Base-by-base conservation (phyloP, 2,888 invertebrate genomes). In the Cosmia trapezina region DNA sequence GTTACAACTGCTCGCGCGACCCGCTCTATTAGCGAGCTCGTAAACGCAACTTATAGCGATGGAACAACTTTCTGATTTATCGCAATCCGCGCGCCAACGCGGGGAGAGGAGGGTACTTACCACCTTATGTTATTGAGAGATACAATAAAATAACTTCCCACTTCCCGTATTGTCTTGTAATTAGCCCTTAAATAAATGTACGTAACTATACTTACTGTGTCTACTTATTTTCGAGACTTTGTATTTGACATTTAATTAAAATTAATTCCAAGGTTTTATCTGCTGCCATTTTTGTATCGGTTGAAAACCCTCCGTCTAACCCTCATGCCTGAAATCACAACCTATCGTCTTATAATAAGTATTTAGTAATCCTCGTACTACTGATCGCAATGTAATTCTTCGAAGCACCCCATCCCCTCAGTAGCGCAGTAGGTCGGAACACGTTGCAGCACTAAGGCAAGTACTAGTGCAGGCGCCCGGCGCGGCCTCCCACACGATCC, bases 61-160 rank as follows among this genome's bases (percentile, higher is more conserved):
- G 86, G 88, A 83, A 81, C 86, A 91, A 91, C 89, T 92, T 92
- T 91, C 87, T 91, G 90, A 91, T 92, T 91, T 92, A 74, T 59
- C 67, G 28, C 53, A 6, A 12, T 2, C 41, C 56, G 41, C 47
- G 5, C 70, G 54, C 67, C 83, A 79, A 74, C 81, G 66, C 6
- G 53, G 28, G n/a, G 12, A 17, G 78, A 60, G 70, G 33, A 19
- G 62, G 41, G 68, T 1, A 49, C 37, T 28, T 43, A 43, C 43
- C 33, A n/a, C 17, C n/a, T 61, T 77, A 28, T 33, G 45, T 61
- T 53, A 63, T 66, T n/a, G 56, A 73, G 64, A 62, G 51, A 22
- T 53, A 47, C n/a, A 53, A 28, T 28, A 28, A 28, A 28, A 28
- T 28, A 3, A 45, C n/a, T 68, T 43, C 11, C 8, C 47, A 45